Evolutionary conservation across 2,113 vertebrate genomes (phyloP).

Genomic region (Regulus satrapa): DNA sequence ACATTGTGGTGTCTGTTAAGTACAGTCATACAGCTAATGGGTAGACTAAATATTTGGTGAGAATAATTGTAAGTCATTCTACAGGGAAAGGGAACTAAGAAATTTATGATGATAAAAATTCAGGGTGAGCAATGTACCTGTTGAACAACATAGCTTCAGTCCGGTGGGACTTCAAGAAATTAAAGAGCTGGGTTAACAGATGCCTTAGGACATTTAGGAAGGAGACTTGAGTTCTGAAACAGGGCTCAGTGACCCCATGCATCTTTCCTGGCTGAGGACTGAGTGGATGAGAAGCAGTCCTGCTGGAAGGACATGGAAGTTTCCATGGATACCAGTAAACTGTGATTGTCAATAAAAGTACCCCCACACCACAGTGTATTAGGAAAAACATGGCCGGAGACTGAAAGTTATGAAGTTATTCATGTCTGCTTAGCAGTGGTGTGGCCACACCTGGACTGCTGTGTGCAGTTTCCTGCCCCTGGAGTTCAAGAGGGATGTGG

Average conservation of each 20-base stretch:
- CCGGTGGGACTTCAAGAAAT: neutral
- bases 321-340: neutral
- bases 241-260: neutral
- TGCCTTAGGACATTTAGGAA: neutral
- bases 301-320: neutral
- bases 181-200: neutral
- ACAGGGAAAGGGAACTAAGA: neutral
- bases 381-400: neutral
- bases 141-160: neutral
- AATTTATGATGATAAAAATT: neutral
- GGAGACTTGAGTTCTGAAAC: neutral
- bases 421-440: neutral
- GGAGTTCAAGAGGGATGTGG: neutral
- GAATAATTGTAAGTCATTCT: neutral
- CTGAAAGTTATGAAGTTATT: neutral
- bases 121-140: neutral
- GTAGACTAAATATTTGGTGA: neutral
- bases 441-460: neutral
- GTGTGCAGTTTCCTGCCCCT: neutral
- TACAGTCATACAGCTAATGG: neutral
- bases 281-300: neutral
- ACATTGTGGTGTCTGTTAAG: neutral
- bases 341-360: neutral
- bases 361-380: neutral
- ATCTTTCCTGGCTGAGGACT: neutral